Evolutionary conservation across 1,140 invertebrate genomes (phyloP), one percentile per base, ranked within the genome.

Genomic region (Leptopilina clavipes): DNA sequence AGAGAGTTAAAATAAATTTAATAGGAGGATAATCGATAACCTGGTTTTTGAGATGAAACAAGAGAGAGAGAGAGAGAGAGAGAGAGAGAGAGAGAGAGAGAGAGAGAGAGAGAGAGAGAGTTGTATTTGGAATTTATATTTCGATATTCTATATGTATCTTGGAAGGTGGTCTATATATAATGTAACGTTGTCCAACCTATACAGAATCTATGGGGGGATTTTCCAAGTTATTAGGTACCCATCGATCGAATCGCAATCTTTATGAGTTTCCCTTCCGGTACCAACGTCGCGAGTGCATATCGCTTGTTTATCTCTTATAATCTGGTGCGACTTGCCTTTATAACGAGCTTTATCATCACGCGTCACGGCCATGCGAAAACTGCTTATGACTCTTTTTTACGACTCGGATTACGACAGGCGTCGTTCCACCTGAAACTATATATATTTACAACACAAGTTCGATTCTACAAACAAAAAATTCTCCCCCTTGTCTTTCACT

Each of bases 281-380:
- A n/a, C 59, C 25, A 65, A 31, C 59, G 25, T 31, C 59, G 22
- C 37, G 8, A 40, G 37, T 37, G 56, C 19, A 25, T 65, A 65
- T 65, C 59, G 59, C 25, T 65, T 65, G 59, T 65, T 65, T 65
- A 65, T 65, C 59, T 65, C 59, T 65, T 31, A 65, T 65, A 37
- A 65, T 65, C 59, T 65, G 22, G 59, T 37, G 59, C 12, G 59
- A 65, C 59, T 65, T 65, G 59, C 25, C 9, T 12, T 65, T 65
- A 65, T 65, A 65, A 65, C 59, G 59, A 65, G 59, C 59, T 65
- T 65, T 31, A 65, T 65, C 59, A 65, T 65, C 59, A 65, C 59
- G 11, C 19, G 12, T 65, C 22, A 65, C 59, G 59, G 25, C 59
- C 25, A 65, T 7, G 59, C 22, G 59, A 65, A 31, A 65, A 65